phyloP scores from a whole-genome alignment of 2,888 invertebrate species.

The Caenorhabditis afra region DNA sequence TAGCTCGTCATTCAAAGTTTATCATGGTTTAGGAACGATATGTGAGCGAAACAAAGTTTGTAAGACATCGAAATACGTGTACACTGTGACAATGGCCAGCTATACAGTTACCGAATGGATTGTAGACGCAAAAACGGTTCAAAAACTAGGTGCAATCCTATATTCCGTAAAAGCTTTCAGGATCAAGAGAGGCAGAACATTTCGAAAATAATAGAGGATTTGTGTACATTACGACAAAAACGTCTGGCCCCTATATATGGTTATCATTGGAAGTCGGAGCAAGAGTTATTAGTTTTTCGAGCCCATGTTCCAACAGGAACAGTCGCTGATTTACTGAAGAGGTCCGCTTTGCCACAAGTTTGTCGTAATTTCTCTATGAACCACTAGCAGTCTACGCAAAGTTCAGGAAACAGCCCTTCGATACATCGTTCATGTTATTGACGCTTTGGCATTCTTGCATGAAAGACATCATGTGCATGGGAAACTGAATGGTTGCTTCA shows the following conservation, averaged over 20 bases:
- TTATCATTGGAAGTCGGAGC: slow-evolving; percentile 23
- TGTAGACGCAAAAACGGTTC: slow-evolving; percentile 22
- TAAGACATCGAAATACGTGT: slow-evolving; percentile 47
- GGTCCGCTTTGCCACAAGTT: slow-evolving; percentile 41
- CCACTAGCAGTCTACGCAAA: background rate
- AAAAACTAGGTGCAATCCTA: no score
- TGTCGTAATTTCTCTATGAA: background rate
- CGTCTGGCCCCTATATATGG: slow-evolving; percentile 51
- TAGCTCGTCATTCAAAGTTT: background rate
- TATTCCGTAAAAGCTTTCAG: background rate
- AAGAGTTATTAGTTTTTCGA: slow-evolving; percentile 57
- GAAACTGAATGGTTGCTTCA: slow-evolving; percentile 55
- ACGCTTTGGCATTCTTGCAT: slow-evolving; percentile 59
- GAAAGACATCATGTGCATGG: slow-evolving; percentile 58
- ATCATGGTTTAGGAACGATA: slow-evolving; percentile 44
- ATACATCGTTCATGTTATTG: slow-evolving; percentile 57
- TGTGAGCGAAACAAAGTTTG: slow-evolving; percentile 43
- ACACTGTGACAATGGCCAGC: slow-evolving; percentile 54
- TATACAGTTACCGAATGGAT: slow-evolving; percentile 56
- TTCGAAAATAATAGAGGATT: slow-evolving; percentile 35
- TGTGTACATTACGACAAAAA: slow-evolving; percentile 52
- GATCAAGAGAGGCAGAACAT: slow-evolving; percentile 25
- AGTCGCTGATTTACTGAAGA: slow-evolving; percentile 60
- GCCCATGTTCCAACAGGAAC: slow-evolving; percentile 63
- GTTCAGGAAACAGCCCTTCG: slow-evolving; percentile 52